phyloP scores from a whole-genome alignment of 2,797 vertebrate genomes.

The Pogonophryne albipinna region DNA sequence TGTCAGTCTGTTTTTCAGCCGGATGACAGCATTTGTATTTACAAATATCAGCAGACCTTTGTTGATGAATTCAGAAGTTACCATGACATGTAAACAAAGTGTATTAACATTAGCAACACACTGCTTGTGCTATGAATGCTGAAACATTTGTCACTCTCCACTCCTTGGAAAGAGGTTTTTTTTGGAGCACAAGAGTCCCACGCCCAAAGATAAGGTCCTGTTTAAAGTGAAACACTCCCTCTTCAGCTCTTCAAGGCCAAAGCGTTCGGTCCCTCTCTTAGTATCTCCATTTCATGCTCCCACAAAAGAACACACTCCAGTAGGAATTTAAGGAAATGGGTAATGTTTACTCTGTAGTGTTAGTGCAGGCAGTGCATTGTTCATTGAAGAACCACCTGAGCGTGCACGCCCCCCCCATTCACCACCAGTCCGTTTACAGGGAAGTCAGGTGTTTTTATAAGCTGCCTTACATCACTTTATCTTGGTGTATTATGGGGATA shows the following conservation, averaged over 20 bases:
- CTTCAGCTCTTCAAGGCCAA: constrained; percentile 18
- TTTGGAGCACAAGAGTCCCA: constrained; percentile 18
- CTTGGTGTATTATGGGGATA: constrained; percentile 22
- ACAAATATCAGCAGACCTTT: not conserved
- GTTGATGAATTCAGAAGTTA: constrained; percentile 1
- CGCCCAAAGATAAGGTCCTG: constrained; percentile 38
- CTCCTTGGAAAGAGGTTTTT: constrained; percentile 24
- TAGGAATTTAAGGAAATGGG: constrained; percentile 74
- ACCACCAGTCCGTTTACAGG: constrained; percentile 7
- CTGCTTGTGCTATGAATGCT: not conserved
- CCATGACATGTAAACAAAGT: not conserved
- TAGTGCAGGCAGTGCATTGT: constrained; percentile 71
- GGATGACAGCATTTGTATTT: not conserved
- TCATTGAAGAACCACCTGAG: constrained; percentile 66
- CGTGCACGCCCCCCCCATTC: constrained; percentile 28
- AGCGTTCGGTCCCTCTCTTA: constrained; percentile 16
- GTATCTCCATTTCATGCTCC: constrained; percentile 23
- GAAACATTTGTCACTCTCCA: not conserved
- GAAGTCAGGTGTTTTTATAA: constrained; percentile 67
- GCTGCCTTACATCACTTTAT: constrained; percentile 36
- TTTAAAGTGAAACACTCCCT: constrained; percentile 33
- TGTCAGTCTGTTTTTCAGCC: not conserved
- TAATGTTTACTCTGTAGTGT: constrained; percentile 74
- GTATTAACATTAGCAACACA: not conserved
- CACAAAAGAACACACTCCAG: constrained; percentile 60